Conservation (phyloP, 2,113 vertebrate genomes). For the Glaucomys volans region DNA sequence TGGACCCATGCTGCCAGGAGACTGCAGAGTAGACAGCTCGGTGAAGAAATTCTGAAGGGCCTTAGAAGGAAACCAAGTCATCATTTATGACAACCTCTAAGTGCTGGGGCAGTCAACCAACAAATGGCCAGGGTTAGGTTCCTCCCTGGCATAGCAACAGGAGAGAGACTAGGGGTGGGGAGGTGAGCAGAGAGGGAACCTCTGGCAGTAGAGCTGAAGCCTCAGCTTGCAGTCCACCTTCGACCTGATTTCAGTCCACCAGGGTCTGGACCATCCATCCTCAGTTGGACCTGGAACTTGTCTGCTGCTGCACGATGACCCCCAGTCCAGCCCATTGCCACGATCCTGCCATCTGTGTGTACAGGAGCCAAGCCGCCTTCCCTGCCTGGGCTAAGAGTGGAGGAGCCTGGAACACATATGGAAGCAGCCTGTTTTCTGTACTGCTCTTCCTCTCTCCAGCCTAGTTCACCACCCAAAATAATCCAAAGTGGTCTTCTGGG, state of each 20-base stretch:
- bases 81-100: not conserved
- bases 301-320: not conserved
- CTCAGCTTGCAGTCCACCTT: fast-evolving
- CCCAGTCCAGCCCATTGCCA: not conserved
- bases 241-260: not conserved
- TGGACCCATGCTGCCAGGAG: not conserved
- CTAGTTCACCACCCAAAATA: not conserved
- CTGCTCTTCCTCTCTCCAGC: not conserved
- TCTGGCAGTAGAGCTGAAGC: not conserved
- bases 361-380: not conserved
- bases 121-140: not conserved
- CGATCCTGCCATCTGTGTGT: not conserved
- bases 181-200: fast-evolving
- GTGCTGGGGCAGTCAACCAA: not conserved
- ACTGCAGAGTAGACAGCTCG: not conserved
- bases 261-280: not conserved
- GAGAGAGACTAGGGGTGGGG: fast-evolving
- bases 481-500: not conserved
- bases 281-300: not conserved
- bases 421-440: not conserved
- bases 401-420: not conserved
- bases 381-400: not conserved
- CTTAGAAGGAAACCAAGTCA: constrained; percentile 19
- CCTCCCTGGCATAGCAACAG: not conserved
- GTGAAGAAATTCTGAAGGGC: constrained; percentile 9